Evolutionary conservation across 2,113 vertebrate genomes (phyloP).

Genomic region (Stegastes partitus): DNA sequence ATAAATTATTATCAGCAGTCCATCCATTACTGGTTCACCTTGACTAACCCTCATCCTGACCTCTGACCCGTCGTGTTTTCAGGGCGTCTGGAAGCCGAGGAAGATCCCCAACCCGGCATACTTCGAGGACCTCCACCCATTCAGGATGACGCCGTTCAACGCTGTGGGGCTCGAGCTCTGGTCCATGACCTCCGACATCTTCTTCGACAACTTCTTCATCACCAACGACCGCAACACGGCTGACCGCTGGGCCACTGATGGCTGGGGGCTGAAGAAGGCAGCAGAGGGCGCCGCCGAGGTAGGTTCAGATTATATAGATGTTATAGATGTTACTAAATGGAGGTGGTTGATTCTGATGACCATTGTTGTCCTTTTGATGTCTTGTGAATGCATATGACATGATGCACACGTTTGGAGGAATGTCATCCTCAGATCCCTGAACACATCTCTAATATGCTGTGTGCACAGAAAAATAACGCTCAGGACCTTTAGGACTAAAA

Average conservation of each 20-base stretch:
- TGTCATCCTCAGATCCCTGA: too few species aligned
- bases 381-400: too few species aligned
- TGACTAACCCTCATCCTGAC: background rate
- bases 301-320: slow-evolving; percentile 23
- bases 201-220: slow-evolving; percentile 99
- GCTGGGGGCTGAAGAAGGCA: slow-evolving; percentile 97
- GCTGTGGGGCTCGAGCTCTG: slow-evolving; percentile 97
- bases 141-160: slow-evolving; percentile 93
- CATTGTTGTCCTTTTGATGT: too few species aligned
- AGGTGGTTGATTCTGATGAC: background rate
- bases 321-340: too few species aligned
- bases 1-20: too few species aligned
- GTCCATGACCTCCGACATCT: slow-evolving; percentile 99
- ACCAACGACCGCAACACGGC: slow-evolving; percentile 90
- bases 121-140: slow-evolving; percentile 97
- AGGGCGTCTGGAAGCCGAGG: slow-evolving; percentile 98
- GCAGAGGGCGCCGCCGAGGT: slow-evolving; percentile 97
- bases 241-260: slow-evolving; percentile 92
- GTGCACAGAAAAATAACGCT: too few species aligned
- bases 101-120: slow-evolving; percentile 96
- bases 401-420: too few species aligned
- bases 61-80: background rate
- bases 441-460: too few species aligned
- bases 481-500: too few species aligned
- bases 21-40: too few species aligned